Conservation (phyloP, 2,888 invertebrate genomes). For the Iselma pallidipennis region DNA sequence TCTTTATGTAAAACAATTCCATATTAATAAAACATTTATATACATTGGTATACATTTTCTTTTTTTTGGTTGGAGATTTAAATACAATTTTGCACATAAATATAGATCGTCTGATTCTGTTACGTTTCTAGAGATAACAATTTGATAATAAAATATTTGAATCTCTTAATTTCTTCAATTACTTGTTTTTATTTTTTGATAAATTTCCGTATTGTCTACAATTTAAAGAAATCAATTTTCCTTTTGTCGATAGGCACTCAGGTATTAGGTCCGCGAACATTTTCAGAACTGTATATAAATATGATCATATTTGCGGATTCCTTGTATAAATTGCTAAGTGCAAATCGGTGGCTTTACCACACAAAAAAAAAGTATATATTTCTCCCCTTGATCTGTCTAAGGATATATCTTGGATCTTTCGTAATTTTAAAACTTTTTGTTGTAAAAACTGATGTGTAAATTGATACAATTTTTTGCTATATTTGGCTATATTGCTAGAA, state of each 20-base stretch:
- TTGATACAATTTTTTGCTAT: background rate
- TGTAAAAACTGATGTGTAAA: slow-evolving; percentile 11
- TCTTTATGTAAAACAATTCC: too few relatives aligned
- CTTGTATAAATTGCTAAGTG: slow-evolving; percentile 9
- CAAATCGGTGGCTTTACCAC: slow-evolving; percentile 22
- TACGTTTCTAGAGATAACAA: slow-evolving; percentile 12
- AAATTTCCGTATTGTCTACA: slow-evolving; percentile 36
- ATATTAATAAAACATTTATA: too few relatives aligned
- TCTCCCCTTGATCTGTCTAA: background rate
- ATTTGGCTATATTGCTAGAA: background rate
- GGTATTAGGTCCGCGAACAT: slow-evolving; percentile 36
- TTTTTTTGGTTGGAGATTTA: background rate
- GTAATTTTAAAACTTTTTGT: slow-evolving; percentile 1
- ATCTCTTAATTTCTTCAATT: background rate
- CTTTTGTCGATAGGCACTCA: slow-evolving; percentile 37
- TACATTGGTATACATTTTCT: slow-evolving; percentile 4
- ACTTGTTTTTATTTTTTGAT: slow-evolving; percentile 10
- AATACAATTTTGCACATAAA: slow-evolving; percentile 4
- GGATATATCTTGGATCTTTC: slow-evolving; percentile 18
- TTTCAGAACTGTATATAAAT: slow-evolving; percentile 15
- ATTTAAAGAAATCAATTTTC: slow-evolving; percentile 34
- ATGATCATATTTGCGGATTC: slow-evolving; percentile 14
- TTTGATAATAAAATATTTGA: slow-evolving; percentile 19
- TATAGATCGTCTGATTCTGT: slow-evolving; percentile 14
- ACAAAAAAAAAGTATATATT: slow-evolving; percentile 11